Evolutionary conservation across 1,140 invertebrate species (phyloP), one percentile per base, ranked within the genome.

Genomic region (Tenebrio molitor): DNA sequence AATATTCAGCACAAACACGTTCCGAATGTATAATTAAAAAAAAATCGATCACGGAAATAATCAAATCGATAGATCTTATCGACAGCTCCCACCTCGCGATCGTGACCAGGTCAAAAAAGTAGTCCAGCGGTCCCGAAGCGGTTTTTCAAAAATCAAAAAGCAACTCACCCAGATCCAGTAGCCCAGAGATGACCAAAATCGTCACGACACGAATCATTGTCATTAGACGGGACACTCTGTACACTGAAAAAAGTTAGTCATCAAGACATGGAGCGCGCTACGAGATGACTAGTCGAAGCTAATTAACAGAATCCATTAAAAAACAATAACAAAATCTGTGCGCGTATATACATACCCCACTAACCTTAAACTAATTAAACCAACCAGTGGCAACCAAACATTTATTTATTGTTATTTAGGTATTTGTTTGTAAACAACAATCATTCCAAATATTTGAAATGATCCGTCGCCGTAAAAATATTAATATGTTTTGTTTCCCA

Each of bases 291-390:
- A 19, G 19, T 58, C 46, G 19, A 7, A 10, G 12, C 50, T 58
- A 58, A 58, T 58, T 58, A 58, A 21, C 50, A 58, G 23, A 58
- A 58, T 29, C 21, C 50, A 58, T 58, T 53, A 53, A 58, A 58
- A 58, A 25, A 25, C 50, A 58, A 58, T 15, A 29, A 58, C 46
- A 58, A 58, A 39, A 39, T 29, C 50, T 58, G 50, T 58, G 50
- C 50, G 21, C 50, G 44, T 50, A n/a, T n/a, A 58, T 58, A 34
- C 50, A 29, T 58, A 58, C 50, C 50, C 50, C 23, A 58, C 50
- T 58, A 58, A 58, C 50, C 50, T 58, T 58, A 58, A 58, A 58
- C 50, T 58, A 23, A 29, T 58, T 58, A 58, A 21, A 16, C 25
- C 42, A 46, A 46, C 42, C 50, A 58, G 50, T 58, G 23, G 15